Evolutionary conservation across 1,140 invertebrate genomes (phyloP), one percentile per base, ranked within the genome.

Genomic region (Sycobia sp.): DNA sequence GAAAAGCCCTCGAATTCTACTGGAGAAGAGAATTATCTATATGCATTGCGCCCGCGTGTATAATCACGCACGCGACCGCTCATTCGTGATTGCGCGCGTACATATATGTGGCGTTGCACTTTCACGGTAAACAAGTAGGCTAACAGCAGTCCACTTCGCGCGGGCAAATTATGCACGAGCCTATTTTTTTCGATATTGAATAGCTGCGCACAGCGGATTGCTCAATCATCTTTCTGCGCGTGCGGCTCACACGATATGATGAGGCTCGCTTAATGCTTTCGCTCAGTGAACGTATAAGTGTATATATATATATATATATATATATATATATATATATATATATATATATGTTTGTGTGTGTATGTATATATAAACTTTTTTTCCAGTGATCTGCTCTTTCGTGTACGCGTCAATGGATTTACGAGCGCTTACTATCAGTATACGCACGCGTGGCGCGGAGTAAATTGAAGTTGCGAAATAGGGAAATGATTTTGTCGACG

Each of bases 71-170:
- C 46, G 25, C 27, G 27, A 2, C 9, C 27, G 13, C 9, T 9
- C 11, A 34, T n/a, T 3, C 2, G 41, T 18, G 3, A 47, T n/a
- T n/a, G n/a, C n/a, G n/a, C n/a, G n/a, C n/a, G n/a, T n/a, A n/a
- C n/a, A n/a, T n/a, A n/a, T n/a, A n/a, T n/a, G n/a, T n/a, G n/a
- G n/a, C n/a, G n/a, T n/a, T n/a, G n/a, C n/a, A 53, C 50, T 53
- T 53, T 53, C 50, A 53, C 50, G 34, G 5, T 47, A 27, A 50
- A 32, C 47, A 50, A 50, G 50, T 53, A 53, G 50, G 50, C 50
- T 53, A 53, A 53, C 50, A 22, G 50, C 50, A 53, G 50, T 53
- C 34, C 50, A 38, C 22, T n/a, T 11, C 29, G 14, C 7, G 23
- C 25, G 46, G 20, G 27, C 14, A n/a, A 27, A 49, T 49, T 49